Evolutionary conservation across 1,140 invertebrate species (phyloP).

Genomic region (Paracyclopina nana): DNA sequence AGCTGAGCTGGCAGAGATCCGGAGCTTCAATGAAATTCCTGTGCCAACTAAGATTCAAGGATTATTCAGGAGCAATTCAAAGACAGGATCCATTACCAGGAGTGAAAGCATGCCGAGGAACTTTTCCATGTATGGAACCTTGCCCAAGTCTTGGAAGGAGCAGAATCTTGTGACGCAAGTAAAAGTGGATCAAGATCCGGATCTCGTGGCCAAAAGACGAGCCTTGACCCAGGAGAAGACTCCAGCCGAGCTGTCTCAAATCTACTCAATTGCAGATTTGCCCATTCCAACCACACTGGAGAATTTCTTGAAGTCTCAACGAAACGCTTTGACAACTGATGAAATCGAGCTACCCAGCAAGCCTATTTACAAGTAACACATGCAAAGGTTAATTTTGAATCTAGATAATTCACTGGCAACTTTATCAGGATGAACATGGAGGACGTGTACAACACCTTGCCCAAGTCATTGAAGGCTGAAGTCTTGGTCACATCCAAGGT

Average conservation of each 20-base stretch:
- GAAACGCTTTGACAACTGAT: too few species aligned
- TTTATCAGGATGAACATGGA: conserved; percentile 1
- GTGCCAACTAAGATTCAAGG: conserved; percentile 9
- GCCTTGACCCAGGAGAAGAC: conserved; percentile 8
- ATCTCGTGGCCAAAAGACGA: neutral
- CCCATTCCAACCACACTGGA: conserved; percentile 8
- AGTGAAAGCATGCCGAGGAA: too few species aligned
- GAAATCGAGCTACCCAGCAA: too few species aligned
- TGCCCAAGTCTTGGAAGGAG: conserved; percentile 12
- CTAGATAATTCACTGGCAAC: too few species aligned
- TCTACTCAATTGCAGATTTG: conserved; percentile 10
- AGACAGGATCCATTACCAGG: too few species aligned
- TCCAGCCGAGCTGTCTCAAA: conserved; percentile 11
- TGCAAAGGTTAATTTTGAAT: too few species aligned
- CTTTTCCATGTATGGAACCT: conserved; percentile 13
- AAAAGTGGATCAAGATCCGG: conserved; percentile 7
- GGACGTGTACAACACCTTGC: conserved; percentile 11
- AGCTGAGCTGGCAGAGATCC: neutral
- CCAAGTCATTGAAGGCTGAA: conserved; percentile 4
- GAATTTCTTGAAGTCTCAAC: conserved; percentile 10
- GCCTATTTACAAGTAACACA: too few species aligned
- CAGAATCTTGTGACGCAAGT: conserved; percentile 5
- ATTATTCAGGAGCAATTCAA: too few species aligned
- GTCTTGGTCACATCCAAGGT: conserved; percentile 9
- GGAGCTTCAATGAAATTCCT: conserved; percentile 8